Percentiles rank a stretch among this genome's conserved stretches.
phyloP scores from a whole-genome alignment of 2,797 vertebrate genomes.

The Scleropages formosus region DNA sequence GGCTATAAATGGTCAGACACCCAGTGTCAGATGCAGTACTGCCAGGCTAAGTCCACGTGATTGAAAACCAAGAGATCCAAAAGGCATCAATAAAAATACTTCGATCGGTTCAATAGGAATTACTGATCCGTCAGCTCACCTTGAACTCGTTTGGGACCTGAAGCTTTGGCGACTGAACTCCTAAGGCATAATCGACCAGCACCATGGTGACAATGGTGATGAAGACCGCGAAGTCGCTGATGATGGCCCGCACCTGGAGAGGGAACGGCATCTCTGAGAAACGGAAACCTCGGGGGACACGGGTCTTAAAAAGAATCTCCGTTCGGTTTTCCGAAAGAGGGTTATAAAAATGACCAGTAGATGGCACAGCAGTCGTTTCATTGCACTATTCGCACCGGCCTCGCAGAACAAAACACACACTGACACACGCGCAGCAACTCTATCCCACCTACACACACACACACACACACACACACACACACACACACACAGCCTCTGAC shows the following conservation, averaged over 20 bases:
- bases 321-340: neutral
- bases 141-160: conserved; percentile 96
- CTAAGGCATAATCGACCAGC: conserved; percentile 84
- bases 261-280: neutral
- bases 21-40: neutral
- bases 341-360: conserved; percentile 12
- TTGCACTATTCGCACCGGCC: no score
- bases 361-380: conserved; percentile 19
- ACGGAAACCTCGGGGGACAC: no score
- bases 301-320: neutral
- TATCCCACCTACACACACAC: neutral
- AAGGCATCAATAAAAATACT: neutral
- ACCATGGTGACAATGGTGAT: conserved; percentile 96
- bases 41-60: neutral
- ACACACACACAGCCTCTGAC: conserved; percentile 13
- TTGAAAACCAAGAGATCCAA: neutral
- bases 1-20: conserved; percentile 67
- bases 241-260: conserved; percentile 83
- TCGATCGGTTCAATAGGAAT: neutral
- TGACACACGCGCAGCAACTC: neutral
- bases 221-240: conserved; percentile 98
- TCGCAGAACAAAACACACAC: neutral
- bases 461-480: conserved; percentile 6
- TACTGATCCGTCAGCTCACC: conserved; percentile 64
- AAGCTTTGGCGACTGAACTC: conserved; percentile 92